Percentiles rank a stretch among this genome's conserved stretches.
Conservation (phyloP, 2,888 invertebrate genomes). For the Trichogramma dendrolimi region DNA sequence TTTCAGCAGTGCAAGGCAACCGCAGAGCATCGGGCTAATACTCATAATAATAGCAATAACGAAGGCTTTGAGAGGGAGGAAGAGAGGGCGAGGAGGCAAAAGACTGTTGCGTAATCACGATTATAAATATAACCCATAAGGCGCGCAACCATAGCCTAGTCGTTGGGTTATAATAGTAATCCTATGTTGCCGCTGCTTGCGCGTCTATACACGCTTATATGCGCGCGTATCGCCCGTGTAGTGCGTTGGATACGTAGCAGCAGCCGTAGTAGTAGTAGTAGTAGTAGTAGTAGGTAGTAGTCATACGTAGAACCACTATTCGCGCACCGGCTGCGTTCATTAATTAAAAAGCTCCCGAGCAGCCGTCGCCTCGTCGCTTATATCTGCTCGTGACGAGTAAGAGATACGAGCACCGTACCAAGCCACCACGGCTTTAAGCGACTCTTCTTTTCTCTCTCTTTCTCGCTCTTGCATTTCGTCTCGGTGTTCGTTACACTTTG, state of each 20-base stretch:
- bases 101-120: constrained; percentile 16
- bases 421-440: no score
- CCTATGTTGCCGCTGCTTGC: no score
- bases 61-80: neutral
- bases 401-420: no score
- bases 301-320: constrained; percentile 14
- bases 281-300: no score
- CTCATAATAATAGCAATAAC: constrained; percentile 25
- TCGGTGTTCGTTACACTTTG: constrained; percentile 17
- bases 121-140: constrained; percentile 19
- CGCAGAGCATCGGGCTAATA: constrained; percentile 16
- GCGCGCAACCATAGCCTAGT: no score
- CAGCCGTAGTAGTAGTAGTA: no score
- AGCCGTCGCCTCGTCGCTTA: constrained; percentile 7
- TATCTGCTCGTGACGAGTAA: no score
- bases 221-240: constrained; percentile 7
- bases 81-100: neutral
- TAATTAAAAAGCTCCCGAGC: constrained; percentile 41
- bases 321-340: constrained; percentile 39
- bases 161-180: no score
- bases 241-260: constrained; percentile 23
- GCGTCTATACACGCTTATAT: no score
- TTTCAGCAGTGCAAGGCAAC: neutral
- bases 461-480: constrained; percentile 6
- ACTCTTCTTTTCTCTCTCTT: no score